Evolutionary conservation across 2,888 invertebrate species (phyloP).

Genomic region (Molanna angustata): DNA sequence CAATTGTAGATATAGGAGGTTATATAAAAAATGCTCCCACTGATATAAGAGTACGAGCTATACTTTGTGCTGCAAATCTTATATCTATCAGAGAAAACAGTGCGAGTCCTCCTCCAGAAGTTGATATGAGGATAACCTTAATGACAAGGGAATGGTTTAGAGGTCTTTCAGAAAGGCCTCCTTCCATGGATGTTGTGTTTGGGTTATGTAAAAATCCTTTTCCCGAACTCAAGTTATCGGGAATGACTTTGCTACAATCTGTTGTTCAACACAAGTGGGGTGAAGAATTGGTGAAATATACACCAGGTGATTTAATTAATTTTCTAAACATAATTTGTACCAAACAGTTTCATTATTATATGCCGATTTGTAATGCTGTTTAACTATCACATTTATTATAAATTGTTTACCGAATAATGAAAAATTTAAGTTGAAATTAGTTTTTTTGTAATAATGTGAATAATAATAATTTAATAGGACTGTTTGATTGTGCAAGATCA

Average conservation of each 20-base stretch:
- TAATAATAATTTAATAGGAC: too few relatives aligned
- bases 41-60: conserved; percentile 65
- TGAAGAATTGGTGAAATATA: conserved; percentile 65
- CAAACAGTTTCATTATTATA: too few relatives aligned
- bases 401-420: too few relatives aligned
- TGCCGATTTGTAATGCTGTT: too few relatives aligned
- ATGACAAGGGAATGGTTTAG: conserved; percentile 56
- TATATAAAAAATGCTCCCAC: conserved; percentile 61
- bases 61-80: conserved; percentile 62
- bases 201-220: conserved; percentile 75
- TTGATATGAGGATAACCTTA: conserved; percentile 49
- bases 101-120: conserved; percentile 41
- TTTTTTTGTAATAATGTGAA: too few relatives aligned
- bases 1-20: conserved; percentile 58
- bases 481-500: too few relatives aligned
- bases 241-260: conserved; percentile 63
- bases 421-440: too few relatives aligned
- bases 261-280: conserved; percentile 78
- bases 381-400: too few relatives aligned
- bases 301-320: conserved; percentile 64
- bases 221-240: conserved; percentile 69
- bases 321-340: too few relatives aligned
- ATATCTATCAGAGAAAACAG: conserved; percentile 47
- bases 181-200: conserved; percentile 60
- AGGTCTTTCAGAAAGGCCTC: conserved; percentile 42